phyloP scores from a whole-genome alignment of 2,888 invertebrate genomes.

The Pristionchus fissidentatus region DNA sequence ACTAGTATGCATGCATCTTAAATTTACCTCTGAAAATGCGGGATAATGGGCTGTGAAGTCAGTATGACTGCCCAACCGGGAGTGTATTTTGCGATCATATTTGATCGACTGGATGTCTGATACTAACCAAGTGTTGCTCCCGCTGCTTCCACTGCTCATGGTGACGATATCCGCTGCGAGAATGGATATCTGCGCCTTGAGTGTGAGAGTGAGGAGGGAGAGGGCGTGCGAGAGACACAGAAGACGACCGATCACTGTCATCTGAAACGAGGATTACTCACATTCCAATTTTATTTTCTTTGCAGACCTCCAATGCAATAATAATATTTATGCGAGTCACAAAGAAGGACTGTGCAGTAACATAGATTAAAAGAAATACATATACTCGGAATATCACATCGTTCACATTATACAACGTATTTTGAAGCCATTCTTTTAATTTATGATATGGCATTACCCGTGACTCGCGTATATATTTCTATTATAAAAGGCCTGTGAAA shows the following conservation, averaged over 20 bases:
- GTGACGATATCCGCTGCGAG: slow-evolving; percentile 64
- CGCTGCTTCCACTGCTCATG: slow-evolving; percentile 49
- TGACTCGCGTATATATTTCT: background rate
- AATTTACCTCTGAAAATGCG: too few species aligned
- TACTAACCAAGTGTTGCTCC: slow-evolving; percentile 28
- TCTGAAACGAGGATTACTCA: too few species aligned
- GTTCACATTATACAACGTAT: too few species aligned
- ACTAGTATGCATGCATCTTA: background rate
- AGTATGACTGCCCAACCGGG: background rate
- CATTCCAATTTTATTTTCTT: too few species aligned
- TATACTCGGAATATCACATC: too few species aligned
- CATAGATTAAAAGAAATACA: too few species aligned
- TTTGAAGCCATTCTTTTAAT: background rate
- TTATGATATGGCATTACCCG: too few species aligned
- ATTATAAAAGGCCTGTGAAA: too few species aligned
- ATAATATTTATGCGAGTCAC: too few species aligned
- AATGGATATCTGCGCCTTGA: slow-evolving; percentile 68
- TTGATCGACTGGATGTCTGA: background rate
- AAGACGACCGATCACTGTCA: slow-evolving; percentile 53
- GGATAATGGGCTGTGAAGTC: too few species aligned
- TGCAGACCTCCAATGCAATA: too few species aligned
- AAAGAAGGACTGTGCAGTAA: too few species aligned
- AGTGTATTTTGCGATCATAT: background rate
- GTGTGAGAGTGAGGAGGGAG: slow-evolving; percentile 61
- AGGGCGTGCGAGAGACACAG: slow-evolving; percentile 60